Evolutionary conservation across 2,113 vertebrate species (phyloP).

Genomic region (Melanerpes aurifrons): DNA sequence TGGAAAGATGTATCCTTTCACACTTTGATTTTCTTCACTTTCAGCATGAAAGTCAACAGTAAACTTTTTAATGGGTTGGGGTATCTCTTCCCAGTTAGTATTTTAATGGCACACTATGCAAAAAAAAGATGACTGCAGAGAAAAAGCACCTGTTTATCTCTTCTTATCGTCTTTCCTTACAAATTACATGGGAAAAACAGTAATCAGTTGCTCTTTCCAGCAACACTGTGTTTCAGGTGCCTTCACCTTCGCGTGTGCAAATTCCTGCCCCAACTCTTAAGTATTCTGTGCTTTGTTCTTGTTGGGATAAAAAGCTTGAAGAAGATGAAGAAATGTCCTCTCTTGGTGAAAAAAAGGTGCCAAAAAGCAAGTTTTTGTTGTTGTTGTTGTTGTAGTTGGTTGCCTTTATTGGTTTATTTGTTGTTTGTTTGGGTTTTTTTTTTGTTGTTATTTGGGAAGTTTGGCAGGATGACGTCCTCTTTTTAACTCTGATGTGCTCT

Average conservation of each 20-base stretch:
- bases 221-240: neutral
- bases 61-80: neutral
- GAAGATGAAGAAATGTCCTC: neutral
- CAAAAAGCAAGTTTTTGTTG: neutral
- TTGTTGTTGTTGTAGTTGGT: too few relatives aligned
- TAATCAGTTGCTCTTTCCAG: neutral
- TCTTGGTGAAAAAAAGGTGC: too few relatives aligned
- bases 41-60: neutral
- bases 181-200: neutral
- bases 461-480: too few relatives aligned
- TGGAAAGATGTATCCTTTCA: neutral
- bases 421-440: too few relatives aligned
- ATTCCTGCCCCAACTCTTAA: neutral
- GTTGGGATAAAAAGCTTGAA: too few relatives aligned
- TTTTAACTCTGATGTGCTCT: neutral
- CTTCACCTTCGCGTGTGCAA: neutral
- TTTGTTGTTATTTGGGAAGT: too few relatives aligned
- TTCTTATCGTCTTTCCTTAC: neutral
- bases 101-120: neutral
- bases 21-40: neutral
- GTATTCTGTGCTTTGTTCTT: neutral
- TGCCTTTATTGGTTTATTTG: too few relatives aligned
- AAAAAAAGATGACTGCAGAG: neutral
- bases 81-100: neutral
- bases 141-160: neutral